Evolutionary conservation across 2,113 vertebrate genomes (phyloP), one percentile per base, ranked within the genome.

Genomic region (Sciurus niger): DNA sequence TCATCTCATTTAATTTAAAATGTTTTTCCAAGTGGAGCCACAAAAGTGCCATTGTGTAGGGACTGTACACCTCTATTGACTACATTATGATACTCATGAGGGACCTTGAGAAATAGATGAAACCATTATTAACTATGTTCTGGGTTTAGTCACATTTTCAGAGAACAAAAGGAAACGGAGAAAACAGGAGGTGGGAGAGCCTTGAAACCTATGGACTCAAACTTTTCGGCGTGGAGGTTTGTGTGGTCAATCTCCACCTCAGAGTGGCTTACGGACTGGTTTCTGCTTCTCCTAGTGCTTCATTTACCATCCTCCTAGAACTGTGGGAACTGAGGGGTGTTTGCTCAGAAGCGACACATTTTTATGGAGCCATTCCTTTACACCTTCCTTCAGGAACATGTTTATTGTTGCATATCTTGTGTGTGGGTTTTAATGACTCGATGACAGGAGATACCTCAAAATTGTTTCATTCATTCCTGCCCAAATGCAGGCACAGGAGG

Each of bases 1-100:
- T 79, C 65, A 90, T 95, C 60, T 94, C 22, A 79, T 72, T 92
- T 92, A 65, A 87, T 87, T 86, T 86, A 92, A 83, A 79, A 86
- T 89, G 30, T 63, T 97, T 9, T 80, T 92, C 67, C 11, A 80
- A 72, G 83, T 30, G 78, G 51, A 93, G 53, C 25, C 77, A 84
- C 22, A 65, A 85, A 85, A 89, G n/a, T 76, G 73, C 43, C n/a
- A 68, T 5, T 53, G 40, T 37, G 0, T 78, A 86, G 5, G 34
- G 13, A 68, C 18, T 32, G 17, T n/a, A 40, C 0, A 20, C 22
- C n/a, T 84, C 67, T 80, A 91, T 91, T 84, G 79, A 58, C 67
- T 94, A 8, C 17, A 46, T 92, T 82, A 84, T 37, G 34, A 85
- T 84, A 73, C 14, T 76, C 34, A 46, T 2, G 65, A 86, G 58